Evolutionary conservation across 1,140 invertebrate species (phyloP).

Genomic region (Nylanderia fulva): DNA sequence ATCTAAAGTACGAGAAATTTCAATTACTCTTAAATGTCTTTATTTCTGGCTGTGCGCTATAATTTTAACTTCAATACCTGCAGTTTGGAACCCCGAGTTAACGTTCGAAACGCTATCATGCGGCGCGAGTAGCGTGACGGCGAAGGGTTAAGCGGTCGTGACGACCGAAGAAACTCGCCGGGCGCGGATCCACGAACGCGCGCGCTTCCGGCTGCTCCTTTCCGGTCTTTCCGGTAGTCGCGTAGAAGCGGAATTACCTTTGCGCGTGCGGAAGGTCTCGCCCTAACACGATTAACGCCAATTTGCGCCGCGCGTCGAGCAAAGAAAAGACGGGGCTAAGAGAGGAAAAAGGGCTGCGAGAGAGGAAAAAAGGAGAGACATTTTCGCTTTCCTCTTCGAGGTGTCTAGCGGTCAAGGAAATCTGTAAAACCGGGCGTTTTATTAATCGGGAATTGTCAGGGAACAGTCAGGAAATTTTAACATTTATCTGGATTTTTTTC

Average conservation of each 20-base stretch:
- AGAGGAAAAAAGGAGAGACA: slow-evolving; percentile 7
- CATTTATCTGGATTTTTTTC: too few relatives aligned
- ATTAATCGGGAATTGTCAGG: too few relatives aligned
- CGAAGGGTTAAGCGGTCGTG: slow-evolving; percentile 44
- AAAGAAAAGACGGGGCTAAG: not conserved
- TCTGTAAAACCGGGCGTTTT: too few relatives aligned
- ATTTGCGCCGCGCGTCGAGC: slow-evolving; percentile 41
- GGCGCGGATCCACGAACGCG: slow-evolving; percentile 28
- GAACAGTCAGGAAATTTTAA: too few relatives aligned
- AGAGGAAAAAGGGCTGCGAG: not conserved
- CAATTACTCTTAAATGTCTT: not conserved
- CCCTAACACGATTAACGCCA: slow-evolving; percentile 64
- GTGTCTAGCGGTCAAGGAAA: too few relatives aligned
- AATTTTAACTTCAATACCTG: not conserved
- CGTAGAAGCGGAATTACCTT: slow-evolving; percentile 60
- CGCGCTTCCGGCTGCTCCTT: slow-evolving; percentile 56
- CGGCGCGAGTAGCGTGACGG: slow-evolving; percentile 15
- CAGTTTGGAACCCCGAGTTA: slow-evolving; percentile 13
- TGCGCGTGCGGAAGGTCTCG: slow-evolving; percentile 51
- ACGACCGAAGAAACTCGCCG: slow-evolving; percentile 34
- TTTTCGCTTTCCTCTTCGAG: slow-evolving; percentile 17
- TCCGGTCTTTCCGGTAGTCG: slow-evolving; percentile 51
- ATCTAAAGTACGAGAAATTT: not conserved
- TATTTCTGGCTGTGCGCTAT: not conserved
- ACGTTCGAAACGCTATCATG: slow-evolving; percentile 1